Conservation (phyloP, 2,888 invertebrate genomes). For the Pogonocherus hispidulus region DNA sequence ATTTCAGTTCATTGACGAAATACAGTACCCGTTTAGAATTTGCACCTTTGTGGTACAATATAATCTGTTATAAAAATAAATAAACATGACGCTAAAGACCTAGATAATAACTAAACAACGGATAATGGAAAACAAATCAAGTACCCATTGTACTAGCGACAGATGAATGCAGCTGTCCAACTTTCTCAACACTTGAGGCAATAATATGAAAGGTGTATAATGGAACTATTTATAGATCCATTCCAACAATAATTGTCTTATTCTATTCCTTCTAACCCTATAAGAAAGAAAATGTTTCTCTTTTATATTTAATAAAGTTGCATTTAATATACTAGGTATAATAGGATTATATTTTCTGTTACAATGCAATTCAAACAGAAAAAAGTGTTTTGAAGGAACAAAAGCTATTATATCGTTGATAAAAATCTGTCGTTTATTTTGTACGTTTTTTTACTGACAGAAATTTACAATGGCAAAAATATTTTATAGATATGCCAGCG, state of each 20-base stretch:
- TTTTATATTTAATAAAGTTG: neutral
- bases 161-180: constrained; percentile 33
- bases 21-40: too few species aligned
- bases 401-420: constrained; percentile 12
- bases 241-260: constrained; percentile 5
- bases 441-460: constrained; percentile 11
- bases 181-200: constrained; percentile 9
- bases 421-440: constrained; percentile 15
- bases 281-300: constrained; percentile 6
- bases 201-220: neutral
- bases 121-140: constrained; percentile 19
- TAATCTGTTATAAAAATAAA: constrained; percentile 11
- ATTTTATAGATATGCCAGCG: constrained; percentile 8
- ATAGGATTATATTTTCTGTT: constrained; percentile 25
- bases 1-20: too few species aligned
- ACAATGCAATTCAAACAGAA: constrained; percentile 11
- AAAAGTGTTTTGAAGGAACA: neutral
- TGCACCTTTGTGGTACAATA: too few species aligned
- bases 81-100: neutral
- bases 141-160: constrained; percentile 22
- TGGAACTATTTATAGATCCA: constrained; percentile 1
- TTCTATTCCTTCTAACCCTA: constrained; percentile 21
- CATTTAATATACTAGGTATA: neutral
- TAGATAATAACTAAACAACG: constrained; percentile 26
- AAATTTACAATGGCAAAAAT: constrained; percentile 8